phyloP scores from a whole-genome alignment of 1,140 invertebrate species.

The Pogonomyrmex californicus region DNA sequence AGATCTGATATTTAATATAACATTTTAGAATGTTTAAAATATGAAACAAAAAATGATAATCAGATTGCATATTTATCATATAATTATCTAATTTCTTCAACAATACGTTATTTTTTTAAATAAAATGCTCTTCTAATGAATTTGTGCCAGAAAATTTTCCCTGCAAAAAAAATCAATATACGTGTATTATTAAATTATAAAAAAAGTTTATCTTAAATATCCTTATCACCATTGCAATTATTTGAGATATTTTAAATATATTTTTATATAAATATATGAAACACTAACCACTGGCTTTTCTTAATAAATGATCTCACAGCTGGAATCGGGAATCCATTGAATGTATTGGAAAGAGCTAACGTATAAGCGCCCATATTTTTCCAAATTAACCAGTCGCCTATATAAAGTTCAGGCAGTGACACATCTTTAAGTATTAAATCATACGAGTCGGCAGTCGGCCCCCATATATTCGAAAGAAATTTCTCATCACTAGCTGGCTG shows the following conservation, averaged over 20 bases:
- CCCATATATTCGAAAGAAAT: constrained; percentile 87
- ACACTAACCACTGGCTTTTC: constrained; percentile 72
- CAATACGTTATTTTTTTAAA: neutral
- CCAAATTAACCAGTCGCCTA: constrained; percentile 89
- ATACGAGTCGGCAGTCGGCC: constrained; percentile 90
- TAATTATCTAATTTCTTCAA: neutral
- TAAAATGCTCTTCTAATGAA: constrained; percentile 4
- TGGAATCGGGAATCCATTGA: constrained; percentile 88
- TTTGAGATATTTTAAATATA: neutral
- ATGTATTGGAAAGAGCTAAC: constrained; percentile 86
- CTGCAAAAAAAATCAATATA: constrained; percentile 31
- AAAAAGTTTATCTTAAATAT: neutral
- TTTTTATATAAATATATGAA: neutral
- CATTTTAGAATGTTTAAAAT: neutral
- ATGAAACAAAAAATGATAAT: neutral
- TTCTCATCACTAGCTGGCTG: constrained; percentile 70
- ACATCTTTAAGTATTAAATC: constrained; percentile 88
- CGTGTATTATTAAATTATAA: neutral
- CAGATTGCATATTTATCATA: neutral
- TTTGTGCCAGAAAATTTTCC: constrained; percentile 8
- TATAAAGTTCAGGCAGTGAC: constrained; percentile 86
- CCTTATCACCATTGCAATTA: neutral
- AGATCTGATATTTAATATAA: neutral
- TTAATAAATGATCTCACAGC: constrained; percentile 82
- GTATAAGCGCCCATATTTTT: constrained; percentile 89